Evolutionary conservation across 2,888 invertebrate genomes (phyloP), one percentile per base, ranked within the genome.

Genomic region (Crepidodera aurea): DNA sequence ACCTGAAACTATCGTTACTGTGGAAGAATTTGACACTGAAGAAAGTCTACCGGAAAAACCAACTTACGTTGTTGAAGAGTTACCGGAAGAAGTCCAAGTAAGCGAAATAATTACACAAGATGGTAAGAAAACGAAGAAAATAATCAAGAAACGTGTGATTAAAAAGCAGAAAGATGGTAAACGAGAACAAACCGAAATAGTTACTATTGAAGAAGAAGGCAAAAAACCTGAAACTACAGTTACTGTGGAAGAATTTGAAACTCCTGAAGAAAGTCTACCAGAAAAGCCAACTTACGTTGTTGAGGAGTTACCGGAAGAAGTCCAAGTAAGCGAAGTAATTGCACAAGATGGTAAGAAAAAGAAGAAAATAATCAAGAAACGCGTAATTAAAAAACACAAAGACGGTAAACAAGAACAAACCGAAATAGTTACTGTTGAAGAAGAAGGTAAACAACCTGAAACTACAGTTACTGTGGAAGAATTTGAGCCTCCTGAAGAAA

Each of bases 381-480:
- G 70, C 1, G 80, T 82, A 54, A 77, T 82, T 1, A 82, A 81
- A 55, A 83, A 79, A 66, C 75, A 74, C 44, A 75, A 76, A 66
- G 80, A 78, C 34, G 78, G 71, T 1, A 77, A 77, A 64, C 79
- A 76, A 70, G 76, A 78, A 66, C 73, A 67, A n/a, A 78, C 78
- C 1, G 76, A 77, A 71, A 77, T 78, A 44, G 71, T 72, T n/a
- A n/a, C n/a, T n/a, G n/a, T n/a, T n/a, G n/a, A n/a, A n/a, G n/a
- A n/a, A n/a, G n/a, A n/a, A n/a, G n/a, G n/a, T n/a, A n/a, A n/a
- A n/a, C n/a, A n/a, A n/a, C n/a, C n/a, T n/a, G n/a, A n/a, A n/a
- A n/a, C n/a, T n/a, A n/a, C n/a, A n/a, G n/a, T n/a, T 12, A 74
- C 75, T 7, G 65, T 75, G 22, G 70, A 76, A 65, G 72, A 77